Percentiles rank a stretch among this genome's conserved stretches.
Evolutionary conservation across 2,113 vertebrate species (phyloP).

Genomic region (Cyprichromis sp.): DNA sequence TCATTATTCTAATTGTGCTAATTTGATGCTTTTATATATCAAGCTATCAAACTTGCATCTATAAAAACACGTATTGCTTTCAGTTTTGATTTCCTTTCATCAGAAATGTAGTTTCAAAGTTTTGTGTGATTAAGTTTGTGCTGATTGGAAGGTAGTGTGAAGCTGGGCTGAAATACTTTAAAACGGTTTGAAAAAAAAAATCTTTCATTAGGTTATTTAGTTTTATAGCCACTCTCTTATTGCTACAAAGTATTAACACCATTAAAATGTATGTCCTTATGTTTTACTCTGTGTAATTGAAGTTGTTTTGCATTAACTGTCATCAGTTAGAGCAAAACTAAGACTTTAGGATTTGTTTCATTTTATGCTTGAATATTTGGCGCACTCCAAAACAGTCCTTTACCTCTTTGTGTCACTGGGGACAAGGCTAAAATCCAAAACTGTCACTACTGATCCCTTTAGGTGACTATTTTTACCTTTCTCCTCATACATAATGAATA

Average conservation of each 20-base stretch:
- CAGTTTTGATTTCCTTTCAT: not conserved
- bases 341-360: not conserved
- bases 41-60: not conserved
- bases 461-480: slow-evolving; percentile 26
- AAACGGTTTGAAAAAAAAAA: not conserved
- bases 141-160: not conserved
- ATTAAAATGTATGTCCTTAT: not conserved
- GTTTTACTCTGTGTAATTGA: not conserved
- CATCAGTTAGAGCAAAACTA: not conserved
- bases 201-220: not conserved
- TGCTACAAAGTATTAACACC: not conserved
- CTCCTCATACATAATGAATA: slow-evolving; percentile 28
- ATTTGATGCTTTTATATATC: not conserved
- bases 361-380: not conserved
- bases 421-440: not conserved
- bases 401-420: not conserved
- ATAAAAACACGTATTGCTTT: not conserved
- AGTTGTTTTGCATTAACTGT: not conserved
- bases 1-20: not conserved
- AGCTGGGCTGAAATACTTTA: not conserved
- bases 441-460: not conserved
- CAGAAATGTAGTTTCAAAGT: not conserved
- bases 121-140: not conserved
- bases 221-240: not conserved
- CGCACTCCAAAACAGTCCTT: not conserved